Percentiles rank a stretch among this genome's conserved stretches.
phyloP scores from a whole-genome alignment of 2,888 invertebrate genomes.

The Penaeus monodon region DNA sequence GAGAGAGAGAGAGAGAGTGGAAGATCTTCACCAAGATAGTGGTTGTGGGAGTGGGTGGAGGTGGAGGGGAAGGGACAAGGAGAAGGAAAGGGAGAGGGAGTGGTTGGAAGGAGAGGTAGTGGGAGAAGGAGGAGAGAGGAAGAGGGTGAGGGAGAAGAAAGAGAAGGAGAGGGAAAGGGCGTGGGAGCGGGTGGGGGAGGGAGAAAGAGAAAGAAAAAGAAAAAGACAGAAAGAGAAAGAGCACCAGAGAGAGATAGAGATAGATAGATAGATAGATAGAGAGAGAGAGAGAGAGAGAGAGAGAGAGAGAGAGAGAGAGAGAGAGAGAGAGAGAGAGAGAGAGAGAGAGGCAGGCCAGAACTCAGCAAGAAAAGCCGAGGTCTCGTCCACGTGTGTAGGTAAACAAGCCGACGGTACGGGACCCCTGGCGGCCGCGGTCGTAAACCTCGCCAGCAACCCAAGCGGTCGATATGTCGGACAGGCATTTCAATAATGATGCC shows the following conservation, averaged over 20 bases:
- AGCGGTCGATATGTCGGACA: no score
- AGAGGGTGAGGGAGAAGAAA: fast-evolving
- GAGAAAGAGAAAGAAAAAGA: not conserved
- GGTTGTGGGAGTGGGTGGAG: not conserved
- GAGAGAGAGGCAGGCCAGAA: no score
- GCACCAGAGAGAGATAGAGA: not conserved
- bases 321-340: not conserved
- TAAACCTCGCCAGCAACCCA: no score
- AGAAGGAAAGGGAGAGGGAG: not conserved
- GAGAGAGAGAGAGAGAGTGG: not conserved
- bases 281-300: not conserved
- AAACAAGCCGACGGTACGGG: no score
- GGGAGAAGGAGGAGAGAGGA: not conserved
- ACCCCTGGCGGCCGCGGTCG: no score
- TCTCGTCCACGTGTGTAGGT: no score
- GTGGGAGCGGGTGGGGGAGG: not conserved
- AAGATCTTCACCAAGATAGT: no score
- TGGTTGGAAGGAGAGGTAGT: not conserved
- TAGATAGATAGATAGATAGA: not conserved
- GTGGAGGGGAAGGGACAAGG: no score
- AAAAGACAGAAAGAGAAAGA: not conserved
- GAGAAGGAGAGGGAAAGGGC: not conserved
- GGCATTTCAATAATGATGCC: no score
- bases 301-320: not conserved
- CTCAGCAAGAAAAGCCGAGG: no score